Base-by-base conservation (phyloP, 2,113 vertebrate genomes). In the Cyanoramphus novaezelandiae region DNA sequence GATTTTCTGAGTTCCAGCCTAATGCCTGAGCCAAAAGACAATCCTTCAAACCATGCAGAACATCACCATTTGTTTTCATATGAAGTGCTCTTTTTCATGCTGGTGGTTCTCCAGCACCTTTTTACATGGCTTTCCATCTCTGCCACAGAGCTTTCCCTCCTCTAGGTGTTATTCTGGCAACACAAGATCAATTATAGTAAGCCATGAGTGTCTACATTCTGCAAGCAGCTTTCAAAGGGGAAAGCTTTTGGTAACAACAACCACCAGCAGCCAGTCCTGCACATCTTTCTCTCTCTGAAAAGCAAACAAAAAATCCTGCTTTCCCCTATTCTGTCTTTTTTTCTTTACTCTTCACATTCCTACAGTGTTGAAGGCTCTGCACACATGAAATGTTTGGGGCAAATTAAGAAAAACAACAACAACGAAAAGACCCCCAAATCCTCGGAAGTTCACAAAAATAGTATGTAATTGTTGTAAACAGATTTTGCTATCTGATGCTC, bases 1-100 rank as follows among this genome's bases (percentile, higher is more conserved):
- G 49, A 80, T 50, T 29, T 65, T 91, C 39, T 3, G 17, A 74
- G 18, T 80, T 46, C 28, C 50, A 93, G n/a, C 44, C 21, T 69
- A 33, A 35, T 62, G 37, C n/a, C 57, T 82, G 49, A 90, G 49
- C 49, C 59, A 63, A 49, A 85, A 84, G 70, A 55, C 0, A 0
- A 43, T 88, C 63, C 53, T 87, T 80, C 91, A 88, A 82, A 33
- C 68, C 78, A 72, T 90, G 87, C 78, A 74, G n/a, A 90, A 63
- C 93, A 21, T 28, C 50, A 57, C 37, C 70, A 93, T 96, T 96
- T 96, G 78, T 92, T 96, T 88, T 85, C 82, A 85, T 76, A 57
- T 12, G 5, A 74, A 62, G 13, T 49, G 35, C 52, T 82, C 23
- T 91, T 62, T 78, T 93, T 91, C 77, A 7, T 53, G 70, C 35